Conservation (phyloP, 2,113 vertebrate species). For the Pavo muticus region DNA sequence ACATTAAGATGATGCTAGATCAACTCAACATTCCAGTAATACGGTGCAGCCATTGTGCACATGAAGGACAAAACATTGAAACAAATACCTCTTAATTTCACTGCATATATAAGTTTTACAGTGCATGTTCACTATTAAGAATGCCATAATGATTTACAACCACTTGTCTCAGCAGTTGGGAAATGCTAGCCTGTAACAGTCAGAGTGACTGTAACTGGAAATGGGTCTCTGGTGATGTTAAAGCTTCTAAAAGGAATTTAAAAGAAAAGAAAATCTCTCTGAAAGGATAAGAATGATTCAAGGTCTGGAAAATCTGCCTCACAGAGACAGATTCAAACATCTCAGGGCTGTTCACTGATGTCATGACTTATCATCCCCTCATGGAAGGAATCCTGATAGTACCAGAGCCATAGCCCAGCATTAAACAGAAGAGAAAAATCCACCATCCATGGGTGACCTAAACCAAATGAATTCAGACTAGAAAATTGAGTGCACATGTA, state of each 20-base stretch:
- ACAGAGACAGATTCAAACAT: neutral
- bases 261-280: neutral
- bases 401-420: neutral
- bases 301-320: neutral
- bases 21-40: neutral
- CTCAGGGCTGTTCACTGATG: neutral
- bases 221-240: neutral
- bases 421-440: neutral
- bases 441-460: neutral
- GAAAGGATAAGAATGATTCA: neutral
- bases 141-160: neutral
- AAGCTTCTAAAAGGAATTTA: neutral
- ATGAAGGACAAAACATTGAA: neutral
- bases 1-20: neutral
- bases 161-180: rapidly evolving
- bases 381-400: neutral
- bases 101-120: neutral
- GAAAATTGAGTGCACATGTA: neutral
- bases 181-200: rapidly evolving
- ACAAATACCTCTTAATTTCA: neutral
- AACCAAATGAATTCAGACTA: neutral
- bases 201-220: rapidly evolving
- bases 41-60: rapidly evolving
- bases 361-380: neutral
- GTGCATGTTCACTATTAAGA: neutral